Evolutionary conservation across 1,140 invertebrate genomes (phyloP).

Genomic region (Cydia splendana): DNA sequence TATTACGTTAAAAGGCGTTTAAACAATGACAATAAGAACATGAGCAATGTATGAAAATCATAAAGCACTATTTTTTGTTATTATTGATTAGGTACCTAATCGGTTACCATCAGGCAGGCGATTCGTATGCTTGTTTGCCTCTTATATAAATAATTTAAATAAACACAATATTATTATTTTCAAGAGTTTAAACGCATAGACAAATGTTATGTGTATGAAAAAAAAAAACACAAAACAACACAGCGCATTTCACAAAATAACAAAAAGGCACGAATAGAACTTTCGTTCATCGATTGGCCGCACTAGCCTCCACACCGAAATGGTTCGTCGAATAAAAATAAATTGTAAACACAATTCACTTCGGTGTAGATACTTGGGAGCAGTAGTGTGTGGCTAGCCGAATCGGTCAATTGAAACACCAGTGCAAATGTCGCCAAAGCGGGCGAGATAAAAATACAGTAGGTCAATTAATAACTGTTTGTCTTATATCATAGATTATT

Average conservation of each 20-base stretch:
- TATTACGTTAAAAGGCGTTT: too few species aligned
- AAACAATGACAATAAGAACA: too few species aligned
- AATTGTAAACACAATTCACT: constrained; percentile 32
- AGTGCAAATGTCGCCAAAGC: constrained; percentile 59
- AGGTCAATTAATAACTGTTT: neutral
- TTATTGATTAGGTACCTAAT: too few species aligned
- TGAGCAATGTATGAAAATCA: too few species aligned
- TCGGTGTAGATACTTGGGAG: constrained; percentile 28
- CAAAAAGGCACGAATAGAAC: constrained; percentile 19
- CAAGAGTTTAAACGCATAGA: too few species aligned
- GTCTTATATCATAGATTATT: too few species aligned
- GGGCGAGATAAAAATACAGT: constrained; percentile 16
- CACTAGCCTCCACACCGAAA: constrained; percentile 18
- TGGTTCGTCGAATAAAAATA: constrained; percentile 29
- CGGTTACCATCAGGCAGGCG: too few species aligned
- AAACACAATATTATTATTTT: too few species aligned
- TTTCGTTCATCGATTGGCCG: constrained; percentile 28
- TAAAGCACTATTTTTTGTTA: too few species aligned
- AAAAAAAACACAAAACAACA: neutral
- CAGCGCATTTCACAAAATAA: neutral
- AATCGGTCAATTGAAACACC: constrained; percentile 60
- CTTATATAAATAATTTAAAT: too few species aligned
- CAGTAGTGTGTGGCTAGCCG: constrained; percentile 50
- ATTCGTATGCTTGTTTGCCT: too few species aligned
- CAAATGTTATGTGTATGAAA: too few species aligned